A percentile compares a stretch with the other conserved stretches of the same genome.
These are phyloP conservation scores for Ypsolopha scabrella DNA, from an alignment of 2,888 invertebrate genomes.

Conservation along the genomic window DNA sequence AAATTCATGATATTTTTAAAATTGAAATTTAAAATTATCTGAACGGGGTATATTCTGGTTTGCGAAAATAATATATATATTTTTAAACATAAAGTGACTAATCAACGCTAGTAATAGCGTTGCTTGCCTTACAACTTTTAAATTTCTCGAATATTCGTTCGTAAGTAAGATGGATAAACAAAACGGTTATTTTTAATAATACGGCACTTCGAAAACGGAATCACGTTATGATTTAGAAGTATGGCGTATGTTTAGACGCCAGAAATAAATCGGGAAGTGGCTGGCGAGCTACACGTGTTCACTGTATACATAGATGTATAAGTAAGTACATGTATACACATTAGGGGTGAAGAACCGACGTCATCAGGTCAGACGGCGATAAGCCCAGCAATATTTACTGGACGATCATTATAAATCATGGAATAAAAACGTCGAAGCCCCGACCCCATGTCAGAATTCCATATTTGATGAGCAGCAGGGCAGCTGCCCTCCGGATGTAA, in stretches of 20 bases:
- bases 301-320: background rate
- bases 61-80: no score
- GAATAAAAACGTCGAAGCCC: constrained; percentile 37
- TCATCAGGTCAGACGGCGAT: constrained; percentile 29
- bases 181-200: background rate
- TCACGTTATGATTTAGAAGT: constrained; percentile 1
- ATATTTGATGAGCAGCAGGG: constrained; percentile 22
- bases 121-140: no score
- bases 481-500: background rate
- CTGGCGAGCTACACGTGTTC: background rate
- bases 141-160: no score
- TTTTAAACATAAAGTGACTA: no score
- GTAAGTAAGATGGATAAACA: no score
- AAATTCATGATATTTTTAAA: no score
- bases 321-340: background rate
- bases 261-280: background rate
- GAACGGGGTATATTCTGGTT: no score
- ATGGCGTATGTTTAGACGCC: background rate
- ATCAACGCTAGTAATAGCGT: no score
- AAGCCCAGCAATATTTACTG: constrained; percentile 43
- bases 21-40: no score
- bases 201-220: background rate
- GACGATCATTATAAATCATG: constrained; percentile 53
- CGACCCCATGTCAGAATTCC: constrained; percentile 37
- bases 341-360: constrained; percentile 47